Conservation (phyloP, 2,797 vertebrate species). For the Danio kyathit region DNA sequence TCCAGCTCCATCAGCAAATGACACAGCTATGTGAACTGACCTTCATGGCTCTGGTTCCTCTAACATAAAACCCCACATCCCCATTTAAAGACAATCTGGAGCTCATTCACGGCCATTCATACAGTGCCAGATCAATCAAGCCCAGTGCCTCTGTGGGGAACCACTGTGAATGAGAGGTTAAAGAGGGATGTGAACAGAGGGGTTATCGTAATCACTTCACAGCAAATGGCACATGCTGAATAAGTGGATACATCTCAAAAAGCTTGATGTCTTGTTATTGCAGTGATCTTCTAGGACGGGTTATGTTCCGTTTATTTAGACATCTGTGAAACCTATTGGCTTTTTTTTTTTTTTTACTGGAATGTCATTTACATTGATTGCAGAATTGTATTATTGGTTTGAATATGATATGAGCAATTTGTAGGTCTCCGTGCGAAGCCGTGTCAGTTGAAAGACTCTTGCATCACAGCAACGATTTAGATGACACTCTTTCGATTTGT, state of each 20-base stretch:
- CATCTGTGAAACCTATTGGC: background rate
- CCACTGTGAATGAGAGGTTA: conserved; percentile 54
- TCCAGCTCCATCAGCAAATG: conserved; percentile 46
- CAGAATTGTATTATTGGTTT: background rate
- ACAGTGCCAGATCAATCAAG: conserved; percentile 52
- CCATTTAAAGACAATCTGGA: conserved; percentile 54
- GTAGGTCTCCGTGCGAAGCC: background rate
- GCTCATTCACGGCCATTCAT: conserved; percentile 54
- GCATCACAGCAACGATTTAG: background rate
- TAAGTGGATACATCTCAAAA: conserved; percentile 46
- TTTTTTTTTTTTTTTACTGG: background rate
- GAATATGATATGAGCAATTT: conserved; percentile 5
- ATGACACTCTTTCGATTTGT: conserved; percentile 21
- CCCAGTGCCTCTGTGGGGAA: conserved; percentile 46
- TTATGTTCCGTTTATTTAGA: background rate
- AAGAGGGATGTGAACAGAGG: conserved; percentile 52
- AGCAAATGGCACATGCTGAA: conserved; percentile 52
- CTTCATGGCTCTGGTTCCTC: conserved; percentile 47
- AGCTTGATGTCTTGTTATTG: conserved; percentile 53
- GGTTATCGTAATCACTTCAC: conserved; percentile 52
- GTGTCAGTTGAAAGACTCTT: conserved; percentile 10
- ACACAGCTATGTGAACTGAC: conserved; percentile 52
- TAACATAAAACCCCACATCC: conserved; percentile 50
- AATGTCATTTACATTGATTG: background rate
- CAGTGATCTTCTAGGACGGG: conserved; percentile 15